Base-by-base conservation (phyloP, 1,140 invertebrate species). In the Holcopasites calliopsidis region DNA sequence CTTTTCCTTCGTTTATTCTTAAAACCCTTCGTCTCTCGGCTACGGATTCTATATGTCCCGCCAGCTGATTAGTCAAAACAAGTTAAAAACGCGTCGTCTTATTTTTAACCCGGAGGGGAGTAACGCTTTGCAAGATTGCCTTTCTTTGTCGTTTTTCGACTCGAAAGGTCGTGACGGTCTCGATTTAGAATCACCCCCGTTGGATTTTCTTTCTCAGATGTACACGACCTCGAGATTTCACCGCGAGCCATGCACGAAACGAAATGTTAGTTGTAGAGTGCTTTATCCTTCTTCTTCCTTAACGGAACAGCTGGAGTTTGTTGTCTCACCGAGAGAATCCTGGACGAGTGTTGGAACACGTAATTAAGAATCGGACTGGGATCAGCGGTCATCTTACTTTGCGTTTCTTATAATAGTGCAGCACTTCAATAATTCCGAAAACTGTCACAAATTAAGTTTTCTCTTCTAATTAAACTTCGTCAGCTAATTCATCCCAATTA, bases 341-440 rank as follows among this genome's bases (percentile, higher is more conserved):
- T 83, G 7, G 89, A 90, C 0, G 90, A 90, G 69, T 90, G 88
- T 70, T 90, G 90, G 40, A 91, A 88, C 1, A 91, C 90, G 72
- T 91, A 90, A 76, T 90, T 91, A 1, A 91, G 66, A 47, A 84
- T 86, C 31, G 86, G 86, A 52, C 83, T 86, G 3, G 85, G 79
- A 38, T 87, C 83, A 5, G 85, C 65, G 18, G 77, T 81, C 85
- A 90, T 89, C 1, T 33, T 5, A 16, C 21, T 3, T 64, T 38
- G 28, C 35, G 1, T 26, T 16, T n/a, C 54, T 57, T 35, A 33
- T 8, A 1, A 57, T 3, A 13, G 31, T 31, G 28, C 13, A 16
- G 28, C 52, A 26, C n/a, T 28, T 16, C 26, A 47, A 13, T 16
- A 6, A n/a, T 21, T 8, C 10, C 49, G n/a, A n/a, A n/a, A n/a